Conservation (phyloP, 2,797 vertebrate species). For the Clarias fuscus region DNA sequence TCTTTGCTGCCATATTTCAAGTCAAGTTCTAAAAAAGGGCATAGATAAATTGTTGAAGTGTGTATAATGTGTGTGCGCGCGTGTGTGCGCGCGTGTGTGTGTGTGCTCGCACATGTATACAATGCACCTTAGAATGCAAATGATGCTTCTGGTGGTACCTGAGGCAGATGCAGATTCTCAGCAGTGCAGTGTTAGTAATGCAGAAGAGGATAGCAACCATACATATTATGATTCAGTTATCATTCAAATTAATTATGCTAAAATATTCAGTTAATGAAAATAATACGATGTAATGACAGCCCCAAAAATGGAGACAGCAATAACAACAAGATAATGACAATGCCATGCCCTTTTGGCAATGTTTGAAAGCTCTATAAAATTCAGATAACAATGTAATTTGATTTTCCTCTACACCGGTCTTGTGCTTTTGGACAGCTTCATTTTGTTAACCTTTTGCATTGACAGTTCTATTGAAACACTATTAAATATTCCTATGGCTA, state of each 20-base stretch:
- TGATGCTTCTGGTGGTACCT: background rate
- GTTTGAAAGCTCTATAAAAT: constrained; percentile 15
- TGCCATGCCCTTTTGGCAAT: constrained; percentile 21
- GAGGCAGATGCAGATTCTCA: background rate
- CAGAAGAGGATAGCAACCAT: background rate
- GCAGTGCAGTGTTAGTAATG: background rate
- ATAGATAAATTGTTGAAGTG: too few relatives aligned
- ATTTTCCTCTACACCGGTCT: constrained; percentile 32
- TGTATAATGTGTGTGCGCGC: too few relatives aligned
- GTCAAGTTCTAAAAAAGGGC: too few relatives aligned
- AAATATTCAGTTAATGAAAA: constrained; percentile 11
- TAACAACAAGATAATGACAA: constrained; percentile 38
- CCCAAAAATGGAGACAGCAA: constrained; percentile 15
- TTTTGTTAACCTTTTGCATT: constrained; percentile 35
- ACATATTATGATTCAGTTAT: background rate
- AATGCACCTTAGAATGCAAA: background rate
- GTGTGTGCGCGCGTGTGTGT: too few relatives aligned
- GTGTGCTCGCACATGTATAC: background rate
- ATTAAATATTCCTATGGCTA: constrained; percentile 48
- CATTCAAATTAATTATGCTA: background rate
- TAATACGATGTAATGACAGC: constrained; percentile 19
- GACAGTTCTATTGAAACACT: constrained; percentile 43
- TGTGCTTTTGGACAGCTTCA: constrained; percentile 31
- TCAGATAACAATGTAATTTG: constrained; percentile 22
- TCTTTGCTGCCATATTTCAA: too few relatives aligned